Conservation (phyloP, 2,113 vertebrate species). For the Erythrolamprus reginae region DNA sequence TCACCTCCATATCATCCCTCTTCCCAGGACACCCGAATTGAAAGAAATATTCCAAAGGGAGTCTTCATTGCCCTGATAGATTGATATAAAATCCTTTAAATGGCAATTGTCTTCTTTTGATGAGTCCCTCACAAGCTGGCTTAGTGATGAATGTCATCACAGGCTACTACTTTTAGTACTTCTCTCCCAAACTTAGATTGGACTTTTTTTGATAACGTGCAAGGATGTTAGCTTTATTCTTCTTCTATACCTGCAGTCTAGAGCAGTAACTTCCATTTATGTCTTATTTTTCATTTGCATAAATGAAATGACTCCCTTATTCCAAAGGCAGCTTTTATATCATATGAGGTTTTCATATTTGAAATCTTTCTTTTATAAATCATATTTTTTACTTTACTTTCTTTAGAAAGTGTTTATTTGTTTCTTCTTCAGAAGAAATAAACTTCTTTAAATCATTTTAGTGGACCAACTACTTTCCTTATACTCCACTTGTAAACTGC, state of each 20-base stretch:
- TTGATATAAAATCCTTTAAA: slow-evolving; percentile 13
- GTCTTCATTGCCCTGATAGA: slow-evolving; percentile 2
- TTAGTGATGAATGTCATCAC: neutral
- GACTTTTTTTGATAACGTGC: slow-evolving; percentile 2
- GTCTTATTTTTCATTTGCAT: neutral
- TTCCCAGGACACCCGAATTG: neutral
- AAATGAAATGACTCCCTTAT: neutral
- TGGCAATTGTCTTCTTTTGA: slow-evolving; percentile 23
- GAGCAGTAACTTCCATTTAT: neutral
- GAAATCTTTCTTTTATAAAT: neutral
- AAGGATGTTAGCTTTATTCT: slow-evolving; percentile 3
- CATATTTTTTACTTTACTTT: neutral
- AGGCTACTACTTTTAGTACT: slow-evolving; percentile 5
- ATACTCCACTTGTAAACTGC: neutral
- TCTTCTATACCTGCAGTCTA: neutral
- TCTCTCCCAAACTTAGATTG: slow-evolving; percentile 10
- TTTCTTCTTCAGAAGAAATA: neutral
- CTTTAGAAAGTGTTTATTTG: neutral
- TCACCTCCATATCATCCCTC: neutral
- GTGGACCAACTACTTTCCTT: neutral
- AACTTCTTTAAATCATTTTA: neutral
- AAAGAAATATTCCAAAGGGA: neutral
- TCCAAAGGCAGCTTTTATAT: neutral
- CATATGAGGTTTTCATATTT: neutral
- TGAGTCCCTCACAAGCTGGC: slow-evolving; percentile 2